Conservation (phyloP, 2,888 invertebrate species). For the Polydrusus tereticollis region DNA sequence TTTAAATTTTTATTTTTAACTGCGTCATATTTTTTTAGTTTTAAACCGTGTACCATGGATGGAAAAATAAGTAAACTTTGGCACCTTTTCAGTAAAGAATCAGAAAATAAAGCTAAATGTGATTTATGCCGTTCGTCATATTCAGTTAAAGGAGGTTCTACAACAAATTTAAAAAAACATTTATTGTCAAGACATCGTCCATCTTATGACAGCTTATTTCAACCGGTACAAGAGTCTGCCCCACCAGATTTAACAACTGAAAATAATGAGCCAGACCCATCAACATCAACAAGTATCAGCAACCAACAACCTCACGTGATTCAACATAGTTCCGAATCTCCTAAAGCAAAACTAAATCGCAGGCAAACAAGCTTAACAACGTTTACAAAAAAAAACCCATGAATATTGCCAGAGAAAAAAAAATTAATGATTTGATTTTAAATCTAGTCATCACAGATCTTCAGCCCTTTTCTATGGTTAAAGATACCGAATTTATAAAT, state of each 20-base stretch:
- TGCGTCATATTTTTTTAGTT: neutral
- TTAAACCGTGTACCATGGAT: neutral
- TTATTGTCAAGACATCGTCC: constrained; percentile 20
- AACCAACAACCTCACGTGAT: neutral
- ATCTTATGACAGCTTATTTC: constrained; percentile 6
- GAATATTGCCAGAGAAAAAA: constrained; percentile 25
- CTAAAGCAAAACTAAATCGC: neutral
- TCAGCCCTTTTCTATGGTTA: constrained; percentile 45
- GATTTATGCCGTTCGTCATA: constrained; percentile 23
- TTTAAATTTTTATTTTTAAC: too few relatives aligned
- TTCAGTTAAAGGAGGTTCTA: constrained; percentile 30
- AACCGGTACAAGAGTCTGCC: neutral
- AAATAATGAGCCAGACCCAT: constrained; percentile 1
- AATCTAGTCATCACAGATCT: constrained; percentile 41
- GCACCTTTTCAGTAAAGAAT: constrained; percentile 1
- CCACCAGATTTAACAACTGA: constrained; percentile 1
- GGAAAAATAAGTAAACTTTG: constrained; percentile 1
- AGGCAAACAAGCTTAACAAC: constrained; percentile 15
- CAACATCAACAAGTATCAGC: neutral
- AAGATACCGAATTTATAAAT: constrained; percentile 37
- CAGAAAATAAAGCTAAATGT: constrained; percentile 10
- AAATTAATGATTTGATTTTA: constrained; percentile 34
- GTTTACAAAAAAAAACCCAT: constrained; percentile 16
- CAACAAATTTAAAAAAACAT: constrained; percentile 35
- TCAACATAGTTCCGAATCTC: neutral